Base-by-base conservation (phyloP, 2,113 vertebrate genomes). In the Otis tarda region DNA sequence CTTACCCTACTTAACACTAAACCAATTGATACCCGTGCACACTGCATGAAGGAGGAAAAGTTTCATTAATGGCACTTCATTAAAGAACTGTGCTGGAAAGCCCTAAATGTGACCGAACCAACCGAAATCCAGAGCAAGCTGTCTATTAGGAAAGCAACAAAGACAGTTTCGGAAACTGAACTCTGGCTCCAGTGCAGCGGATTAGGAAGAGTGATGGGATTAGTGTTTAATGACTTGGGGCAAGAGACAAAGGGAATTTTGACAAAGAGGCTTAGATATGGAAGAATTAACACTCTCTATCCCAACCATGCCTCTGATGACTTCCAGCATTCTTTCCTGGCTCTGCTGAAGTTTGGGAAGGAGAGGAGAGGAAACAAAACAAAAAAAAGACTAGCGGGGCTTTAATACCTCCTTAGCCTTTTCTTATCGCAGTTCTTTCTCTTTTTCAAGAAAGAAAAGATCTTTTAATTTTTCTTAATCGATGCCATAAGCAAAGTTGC, bases 201-300 rank as follows among this genome's bases (percentile, higher is more conserved):
- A 99, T 99, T 99, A 99, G 98, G 98, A 98, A 98, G 98, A 98
- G 98, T 99, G 99, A 99, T 99, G 99, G 99, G 99, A 99, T 99
- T 99, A 99, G 99, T 99, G 99, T 99, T 99, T 99, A 99, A 99
- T 99, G 99, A 99, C 99, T 99, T 99, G 99, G 99, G 99, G 99
- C 98, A 97, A 98, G 98, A 98, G 98, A 98, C 98, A 98, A 98
- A 98, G 97, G 98, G 98, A 98, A 98, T 98, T 98, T 98, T 86
- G 12, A 98, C 98, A 98, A 98, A 98, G 98, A 98, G 98, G 98
- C 98, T 98, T 98, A 98, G 98, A 98, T 98, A 98, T 98, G 98
- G 98, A 98, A 98, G 98, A 98, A 98, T 98, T 98, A 98, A 98
- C 98, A 99, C 98, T 99, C 98, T 98, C 97, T 98, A 95, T 98